Evolutionary conservation across 2,888 invertebrate genomes (phyloP).

Genomic region (Oscheius sp.): DNA sequence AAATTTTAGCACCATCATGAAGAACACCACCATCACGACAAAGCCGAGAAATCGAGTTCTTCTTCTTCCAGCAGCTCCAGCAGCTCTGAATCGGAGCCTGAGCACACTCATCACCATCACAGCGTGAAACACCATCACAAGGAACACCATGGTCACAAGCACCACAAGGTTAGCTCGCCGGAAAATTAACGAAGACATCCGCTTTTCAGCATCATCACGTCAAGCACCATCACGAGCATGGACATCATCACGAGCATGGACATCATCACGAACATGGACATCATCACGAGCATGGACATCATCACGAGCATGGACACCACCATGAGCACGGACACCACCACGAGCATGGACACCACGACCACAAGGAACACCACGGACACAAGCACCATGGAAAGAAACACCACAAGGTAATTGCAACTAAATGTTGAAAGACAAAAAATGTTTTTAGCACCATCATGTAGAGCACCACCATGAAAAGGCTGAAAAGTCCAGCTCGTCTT

Average conservation of each 20-base stretch:
- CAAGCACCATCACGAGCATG: not conserved
- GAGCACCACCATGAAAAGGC: constrained; percentile 30
- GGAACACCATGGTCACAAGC: constrained; percentile 8
- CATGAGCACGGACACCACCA: constrained; percentile 1
- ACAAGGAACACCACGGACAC: not conserved
- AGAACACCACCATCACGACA: constrained; percentile 26
- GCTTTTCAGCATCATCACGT: not conserved
- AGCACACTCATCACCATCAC: constrained; percentile 19
- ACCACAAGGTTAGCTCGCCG: not conserved
- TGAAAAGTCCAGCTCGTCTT: constrained; percentile 15
- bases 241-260: not conserved
- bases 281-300: constrained; percentile 9
- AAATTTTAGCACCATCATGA: constrained; percentile 4
- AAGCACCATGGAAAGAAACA: constrained; percentile 14
- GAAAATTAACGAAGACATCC: not conserved
- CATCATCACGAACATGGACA: constrained; percentile 8
- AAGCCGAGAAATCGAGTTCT: constrained; percentile 7
- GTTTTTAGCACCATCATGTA: not conserved
- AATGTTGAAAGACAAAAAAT: not conserved
- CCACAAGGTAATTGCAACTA: not conserved
- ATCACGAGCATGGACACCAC: not conserved
- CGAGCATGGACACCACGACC: constrained; percentile 6
- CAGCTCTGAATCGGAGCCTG: constrained; percentile 30
- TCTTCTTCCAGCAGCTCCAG: constrained; percentile 11
- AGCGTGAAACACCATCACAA: constrained; percentile 8